Conservation (phyloP, 2,113 vertebrate species). For the Nycticorax nycticorax region DNA sequence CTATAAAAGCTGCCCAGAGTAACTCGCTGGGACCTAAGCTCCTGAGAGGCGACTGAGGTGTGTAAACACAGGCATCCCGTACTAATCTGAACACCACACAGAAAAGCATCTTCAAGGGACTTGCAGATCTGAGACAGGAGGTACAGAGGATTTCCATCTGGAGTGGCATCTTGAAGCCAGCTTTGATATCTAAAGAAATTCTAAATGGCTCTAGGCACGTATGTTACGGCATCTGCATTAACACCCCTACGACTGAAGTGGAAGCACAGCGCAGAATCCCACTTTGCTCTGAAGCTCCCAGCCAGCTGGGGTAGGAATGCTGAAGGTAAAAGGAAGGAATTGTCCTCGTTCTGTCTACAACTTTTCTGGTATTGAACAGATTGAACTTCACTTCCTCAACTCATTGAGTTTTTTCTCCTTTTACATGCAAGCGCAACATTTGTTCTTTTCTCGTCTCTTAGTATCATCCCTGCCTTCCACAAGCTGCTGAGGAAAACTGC, state of each 20-base stretch:
- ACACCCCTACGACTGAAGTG: background rate
- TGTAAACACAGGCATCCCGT: background rate
- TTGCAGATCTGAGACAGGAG: background rate
- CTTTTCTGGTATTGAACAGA: background rate
- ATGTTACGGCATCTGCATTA: background rate
- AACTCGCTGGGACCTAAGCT: too few relatives aligned
- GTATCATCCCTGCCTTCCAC: background rate
- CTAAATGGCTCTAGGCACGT: background rate
- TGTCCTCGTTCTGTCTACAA: background rate
- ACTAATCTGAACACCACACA: background rate
- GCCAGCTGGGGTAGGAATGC: background rate
- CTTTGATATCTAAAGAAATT: background rate
- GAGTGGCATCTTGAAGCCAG: background rate
- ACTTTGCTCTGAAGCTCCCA: background rate
- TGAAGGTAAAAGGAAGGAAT: background rate
- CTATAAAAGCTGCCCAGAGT: background rate
- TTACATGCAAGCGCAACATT: background rate
- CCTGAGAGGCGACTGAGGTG: background rate
- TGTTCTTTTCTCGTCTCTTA: background rate
- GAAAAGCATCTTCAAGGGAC: background rate
- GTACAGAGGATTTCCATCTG: background rate
- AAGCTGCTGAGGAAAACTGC: background rate
- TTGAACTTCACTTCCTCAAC: background rate
- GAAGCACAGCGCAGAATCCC: background rate
- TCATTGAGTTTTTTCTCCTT: background rate